phyloP scores from a whole-genome alignment of 2,797 vertebrate species.

The Dicrostonyx torquatus region DNA sequence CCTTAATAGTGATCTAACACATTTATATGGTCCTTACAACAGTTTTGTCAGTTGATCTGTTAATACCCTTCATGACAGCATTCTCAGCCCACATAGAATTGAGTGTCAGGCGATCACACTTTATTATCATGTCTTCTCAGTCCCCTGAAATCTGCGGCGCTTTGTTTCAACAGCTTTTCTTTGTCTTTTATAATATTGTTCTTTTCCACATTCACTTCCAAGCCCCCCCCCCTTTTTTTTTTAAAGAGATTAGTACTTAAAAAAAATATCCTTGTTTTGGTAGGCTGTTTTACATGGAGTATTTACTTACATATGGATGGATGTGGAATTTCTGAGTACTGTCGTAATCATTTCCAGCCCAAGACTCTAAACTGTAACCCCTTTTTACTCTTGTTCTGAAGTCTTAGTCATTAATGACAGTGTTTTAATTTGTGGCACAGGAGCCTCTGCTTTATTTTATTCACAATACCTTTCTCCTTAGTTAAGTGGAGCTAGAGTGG shows the following conservation, averaged over 20 bases:
- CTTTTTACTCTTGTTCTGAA: slow-evolving; percentile 47
- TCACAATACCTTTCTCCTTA: slow-evolving; percentile 60
- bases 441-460: slow-evolving; percentile 59
- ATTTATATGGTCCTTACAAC: slow-evolving; percentile 20
- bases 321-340: slow-evolving; percentile 8
- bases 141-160: slow-evolving; percentile 35
- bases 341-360: slow-evolving; percentile 39
- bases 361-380: not conserved
- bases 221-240: not conserved
- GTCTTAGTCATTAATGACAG: slow-evolving; percentile 30
- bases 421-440: slow-evolving; percentile 10
- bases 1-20: slow-evolving; percentile 21
- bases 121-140: slow-evolving; percentile 30
- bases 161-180: slow-evolving; percentile 51
- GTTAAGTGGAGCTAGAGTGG: slow-evolving; percentile 68
- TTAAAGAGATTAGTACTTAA: slow-evolving; percentile 35
- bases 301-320: not conserved
- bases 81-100: not conserved
- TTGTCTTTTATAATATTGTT: slow-evolving; percentile 29
- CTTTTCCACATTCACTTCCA: slow-evolving; percentile 44
- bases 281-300: not conserved
- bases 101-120: not conserved
- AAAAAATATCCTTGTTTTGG: slow-evolving; percentile 7
- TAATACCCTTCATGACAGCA: not conserved
- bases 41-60: slow-evolving; percentile 9